These are phyloP conservation scores for Chiloscyllium punctatum DNA, from an alignment of 2,797 vertebrate species.

Conservation along the genomic window DNA sequence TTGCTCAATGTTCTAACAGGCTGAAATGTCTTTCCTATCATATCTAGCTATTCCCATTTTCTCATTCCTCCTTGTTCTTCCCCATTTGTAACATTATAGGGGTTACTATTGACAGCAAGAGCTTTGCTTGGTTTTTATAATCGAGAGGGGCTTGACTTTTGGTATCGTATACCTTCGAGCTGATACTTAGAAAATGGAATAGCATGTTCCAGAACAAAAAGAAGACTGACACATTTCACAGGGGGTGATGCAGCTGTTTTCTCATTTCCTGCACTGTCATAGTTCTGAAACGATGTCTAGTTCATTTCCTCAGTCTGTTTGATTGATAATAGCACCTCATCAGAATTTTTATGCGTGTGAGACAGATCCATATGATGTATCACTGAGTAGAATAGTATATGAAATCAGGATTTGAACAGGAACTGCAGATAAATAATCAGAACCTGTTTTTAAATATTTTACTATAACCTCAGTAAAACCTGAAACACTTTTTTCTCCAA, in stretches of 20 bases:
- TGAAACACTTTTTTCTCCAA: neutral
- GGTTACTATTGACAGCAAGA: neutral
- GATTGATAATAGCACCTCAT: neutral
- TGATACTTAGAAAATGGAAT: neutral
- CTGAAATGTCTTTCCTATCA: neutral
- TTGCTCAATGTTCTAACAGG: neutral
- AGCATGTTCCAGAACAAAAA: neutral
- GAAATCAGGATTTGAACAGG: neutral
- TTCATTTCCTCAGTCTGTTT: neutral
- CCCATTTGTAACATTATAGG: neutral
- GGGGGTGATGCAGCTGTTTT: neutral
- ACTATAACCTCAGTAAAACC: neutral
- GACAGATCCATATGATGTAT: neutral
- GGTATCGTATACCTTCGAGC: neutral
- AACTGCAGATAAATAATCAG: neutral
- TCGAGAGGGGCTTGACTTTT: neutral
- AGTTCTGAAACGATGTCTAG: neutral
- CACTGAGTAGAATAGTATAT: neutral
- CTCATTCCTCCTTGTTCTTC: neutral
- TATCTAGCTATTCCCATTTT: neutral
- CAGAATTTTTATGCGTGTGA: neutral
- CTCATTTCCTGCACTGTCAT: neutral
- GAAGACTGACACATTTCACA: neutral
- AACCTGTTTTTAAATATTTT: neutral
- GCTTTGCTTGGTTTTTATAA: neutral